Conservation (phyloP, 2,797 vertebrate species). For the Synanceia verrucosa region DNA sequence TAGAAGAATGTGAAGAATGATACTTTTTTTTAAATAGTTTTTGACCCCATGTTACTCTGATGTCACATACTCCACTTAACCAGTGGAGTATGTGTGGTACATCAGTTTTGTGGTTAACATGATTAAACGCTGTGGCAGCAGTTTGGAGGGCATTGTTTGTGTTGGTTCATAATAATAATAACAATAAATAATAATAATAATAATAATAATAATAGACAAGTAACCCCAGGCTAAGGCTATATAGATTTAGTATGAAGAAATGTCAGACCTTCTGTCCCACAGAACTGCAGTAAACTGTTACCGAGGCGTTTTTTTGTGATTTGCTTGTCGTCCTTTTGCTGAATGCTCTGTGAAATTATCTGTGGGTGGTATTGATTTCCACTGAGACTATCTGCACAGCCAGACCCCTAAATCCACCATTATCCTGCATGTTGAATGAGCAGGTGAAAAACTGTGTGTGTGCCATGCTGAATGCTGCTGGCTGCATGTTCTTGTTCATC, state of each 20-base stretch:
- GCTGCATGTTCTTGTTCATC: constrained; percentile 10
- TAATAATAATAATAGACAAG: not conserved
- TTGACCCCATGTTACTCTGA: no score
- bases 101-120: not conserved
- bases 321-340: constrained; percentile 40
- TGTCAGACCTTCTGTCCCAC: not conserved
- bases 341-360: constrained; percentile 60
- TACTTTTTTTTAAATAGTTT: no score
- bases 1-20: not conserved
- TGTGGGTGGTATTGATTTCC: constrained; percentile 74
- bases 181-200: not conserved
- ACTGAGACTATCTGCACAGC: constrained; percentile 53
- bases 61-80: no score
- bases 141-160: not conserved
- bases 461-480: not conserved
- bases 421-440: constrained; percentile 29
- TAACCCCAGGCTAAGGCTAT: not conserved
- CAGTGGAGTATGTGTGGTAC: no score
- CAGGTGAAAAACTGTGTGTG: not conserved
- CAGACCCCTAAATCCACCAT: constrained; percentile 59
- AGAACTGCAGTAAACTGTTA: not conserved
- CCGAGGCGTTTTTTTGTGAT: constrained; percentile 11
- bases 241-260: constrained; percentile 25
- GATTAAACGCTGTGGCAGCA: no score
- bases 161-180: not conserved